Evolutionary conservation across 2,888 invertebrate species (phyloP), one percentile per base, ranked within the genome.

Genomic region (Morinoia aosen): DNA sequence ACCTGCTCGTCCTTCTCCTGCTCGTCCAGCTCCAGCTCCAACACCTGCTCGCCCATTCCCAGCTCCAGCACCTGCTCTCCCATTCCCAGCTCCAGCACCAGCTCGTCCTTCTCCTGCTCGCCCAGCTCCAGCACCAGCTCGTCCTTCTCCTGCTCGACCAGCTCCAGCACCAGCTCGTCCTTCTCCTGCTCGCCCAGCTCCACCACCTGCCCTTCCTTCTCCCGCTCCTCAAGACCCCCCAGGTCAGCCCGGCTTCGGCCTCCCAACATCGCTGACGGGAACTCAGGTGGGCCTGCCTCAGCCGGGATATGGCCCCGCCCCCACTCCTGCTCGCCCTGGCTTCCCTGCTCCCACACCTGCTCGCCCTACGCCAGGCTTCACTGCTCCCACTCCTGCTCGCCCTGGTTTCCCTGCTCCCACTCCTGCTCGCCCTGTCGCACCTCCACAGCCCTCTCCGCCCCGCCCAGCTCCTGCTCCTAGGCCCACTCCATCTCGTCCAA

Each of bases 401-500:
- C 95, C 95, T 19, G 33, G 39, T 14, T 94, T 48, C 25, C 94
- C 91, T 40, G 76, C 76, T 76, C 76, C 76, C 10, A 10, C 56
- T 40, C 95, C 95, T n/a, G 56, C 33, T 61, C 91, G 57, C 33
- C 95, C 94, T 39, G 56, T 91, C 39, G n/a, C 58, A 33, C 94
- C 95, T 25, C 61, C 61, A 61, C 95, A 58, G 3, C 64, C 94
- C 40, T 39, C 39, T 19, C 95, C 64, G 19, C 94, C 61, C 25
- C 95, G 56, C 4, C 95, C 95, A 94, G n/a, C 39, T 10, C 94
- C 61, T 16, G 56, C 40, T 3, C 48, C 64, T 4, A 76, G 12
- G 16, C 95, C 95, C 40, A 58, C 93, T 56, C 94, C 95, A 25
- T 56, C 64, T 88, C 95, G 64, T 33, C 95, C 95, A 39, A 91